These are phyloP conservation scores for Drosophila meridionalis DNA, from an alignment of 2,888 invertebrate species.

Conservation along the genomic window DNA sequence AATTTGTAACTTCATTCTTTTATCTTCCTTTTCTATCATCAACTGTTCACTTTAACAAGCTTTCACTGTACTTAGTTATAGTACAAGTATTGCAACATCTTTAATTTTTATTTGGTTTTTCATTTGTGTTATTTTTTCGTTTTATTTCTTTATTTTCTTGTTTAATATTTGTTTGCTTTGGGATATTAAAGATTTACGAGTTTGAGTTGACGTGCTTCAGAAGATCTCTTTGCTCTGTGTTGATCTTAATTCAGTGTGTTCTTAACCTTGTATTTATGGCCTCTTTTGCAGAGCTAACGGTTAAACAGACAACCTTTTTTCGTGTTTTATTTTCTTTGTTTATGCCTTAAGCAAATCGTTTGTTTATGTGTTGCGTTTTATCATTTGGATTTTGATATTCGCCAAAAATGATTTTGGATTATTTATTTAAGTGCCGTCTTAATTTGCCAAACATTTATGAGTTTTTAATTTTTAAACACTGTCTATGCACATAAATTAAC, in stretches of 20 bases:
- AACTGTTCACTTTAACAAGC: neutral
- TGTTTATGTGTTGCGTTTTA: constrained; percentile 21
- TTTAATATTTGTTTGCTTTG: constrained; percentile 65
- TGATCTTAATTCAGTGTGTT: constrained; percentile 18
- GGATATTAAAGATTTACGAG: constrained; percentile 74
- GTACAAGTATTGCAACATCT: constrained; percentile 42
- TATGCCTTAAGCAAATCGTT: constrained; percentile 4
- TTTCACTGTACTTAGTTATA: constrained; percentile 35
- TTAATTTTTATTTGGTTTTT: constrained; percentile 49
- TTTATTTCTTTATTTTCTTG: constrained; percentile 8
- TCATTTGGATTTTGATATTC: constrained; percentile 9
- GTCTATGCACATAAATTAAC: constrained; percentile 30
- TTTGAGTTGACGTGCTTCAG: constrained; percentile 41
- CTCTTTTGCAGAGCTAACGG: constrained; percentile 17
- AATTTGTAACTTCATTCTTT: neutral
- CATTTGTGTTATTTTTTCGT: constrained; percentile 17
- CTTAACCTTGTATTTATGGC: constrained; percentile 35
- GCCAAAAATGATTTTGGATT: constrained; percentile 8
- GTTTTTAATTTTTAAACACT: constrained; percentile 32
- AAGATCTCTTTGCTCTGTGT: constrained; percentile 14
- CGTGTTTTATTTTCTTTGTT: neutral
- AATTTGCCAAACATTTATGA: constrained; percentile 34
- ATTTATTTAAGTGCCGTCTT: constrained; percentile 27
- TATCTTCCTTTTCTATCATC: neutral
- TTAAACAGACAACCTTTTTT: constrained; percentile 18